phyloP scores from a whole-genome alignment of 2,113 vertebrate genomes.

The Ameiurus melas region DNA sequence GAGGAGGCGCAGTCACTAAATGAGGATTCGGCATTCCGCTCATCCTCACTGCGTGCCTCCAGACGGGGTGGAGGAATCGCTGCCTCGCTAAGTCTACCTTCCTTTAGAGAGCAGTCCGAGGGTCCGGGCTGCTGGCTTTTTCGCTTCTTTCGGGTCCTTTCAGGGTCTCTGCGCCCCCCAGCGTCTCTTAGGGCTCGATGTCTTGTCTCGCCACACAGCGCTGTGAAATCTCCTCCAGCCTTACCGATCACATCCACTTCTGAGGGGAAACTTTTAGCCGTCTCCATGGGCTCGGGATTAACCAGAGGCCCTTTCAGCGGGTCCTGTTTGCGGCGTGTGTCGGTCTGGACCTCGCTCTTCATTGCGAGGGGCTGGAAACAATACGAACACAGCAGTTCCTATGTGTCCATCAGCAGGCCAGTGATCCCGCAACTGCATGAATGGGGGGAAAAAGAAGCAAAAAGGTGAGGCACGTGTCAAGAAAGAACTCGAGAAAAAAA shows the following conservation, averaged over 20 bases:
- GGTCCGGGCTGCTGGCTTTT: constrained; percentile 98
- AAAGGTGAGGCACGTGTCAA: not conserved
- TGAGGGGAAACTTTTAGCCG: constrained; percentile 83
- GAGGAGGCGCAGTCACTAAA: constrained; percentile 97
- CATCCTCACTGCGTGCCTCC: constrained; percentile 84
- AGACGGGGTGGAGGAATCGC: constrained; percentile 71
- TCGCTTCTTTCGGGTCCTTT: constrained; percentile 89
- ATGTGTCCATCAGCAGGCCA: constrained; percentile 80
- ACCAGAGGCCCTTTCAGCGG: constrained; percentile 93
- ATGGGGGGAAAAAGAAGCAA: constrained; percentile 26
- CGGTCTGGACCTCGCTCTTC: constrained; percentile 97
- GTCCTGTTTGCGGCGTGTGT: constrained; percentile 89
- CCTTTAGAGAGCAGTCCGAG: constrained; percentile 87
- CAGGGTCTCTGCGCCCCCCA: constrained; percentile 81
- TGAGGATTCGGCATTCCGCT: constrained; percentile 86
- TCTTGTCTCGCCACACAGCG: constrained; percentile 78
- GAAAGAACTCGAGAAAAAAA: not conserved
- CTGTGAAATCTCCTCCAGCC: constrained; percentile 88
- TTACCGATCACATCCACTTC: constrained; percentile 95
- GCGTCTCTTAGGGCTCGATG: constrained; percentile 76
- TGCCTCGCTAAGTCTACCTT: constrained; percentile 66
- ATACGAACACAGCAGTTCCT: constrained; percentile 61
- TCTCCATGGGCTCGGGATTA: constrained; percentile 87
- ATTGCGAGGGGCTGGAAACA: constrained; percentile 82
- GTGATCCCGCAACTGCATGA: constrained; percentile 63